Conservation (phyloP, 2,888 invertebrate genomes). For the Xanthia togata region DNA sequence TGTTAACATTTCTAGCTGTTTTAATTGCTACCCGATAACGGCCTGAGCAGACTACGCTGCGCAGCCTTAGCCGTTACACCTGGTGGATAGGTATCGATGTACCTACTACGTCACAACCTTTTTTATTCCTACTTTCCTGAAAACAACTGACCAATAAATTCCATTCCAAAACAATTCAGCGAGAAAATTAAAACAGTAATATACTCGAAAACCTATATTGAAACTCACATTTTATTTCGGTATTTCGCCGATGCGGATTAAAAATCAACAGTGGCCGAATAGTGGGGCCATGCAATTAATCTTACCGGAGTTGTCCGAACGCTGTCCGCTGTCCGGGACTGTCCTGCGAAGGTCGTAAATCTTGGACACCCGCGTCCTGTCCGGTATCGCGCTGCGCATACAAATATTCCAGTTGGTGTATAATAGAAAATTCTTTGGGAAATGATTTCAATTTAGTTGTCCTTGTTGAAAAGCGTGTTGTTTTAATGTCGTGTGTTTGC, state of each 20-base stretch:
- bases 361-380: slow-evolving; percentile 82
- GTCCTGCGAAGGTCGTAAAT: slow-evolving; percentile 78
- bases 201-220: slow-evolving; percentile 44
- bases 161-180: slow-evolving; percentile 39
- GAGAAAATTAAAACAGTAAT: slow-evolving; percentile 52
- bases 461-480: slow-evolving; percentile 52
- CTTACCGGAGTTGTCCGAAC: slow-evolving; percentile 80
- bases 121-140: background rate
- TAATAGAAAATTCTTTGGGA: slow-evolving; percentile 76
- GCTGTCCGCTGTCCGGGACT: slow-evolving; percentile 77
- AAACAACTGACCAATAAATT: slow-evolving; percentile 39
- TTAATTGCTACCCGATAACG: too few relatives aligned
- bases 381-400: slow-evolving; percentile 78
- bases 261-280: slow-evolving; percentile 81
- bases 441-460: slow-evolving; percentile 72
- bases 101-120: background rate
- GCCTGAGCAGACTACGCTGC: too few relatives aligned
- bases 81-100: too few relatives aligned
- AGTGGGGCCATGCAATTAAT: slow-evolving; percentile 82
- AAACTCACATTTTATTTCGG: slow-evolving; percentile 71
- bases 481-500: slow-evolving; percentile 12
- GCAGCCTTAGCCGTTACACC: too few relatives aligned
- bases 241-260: slow-evolving; percentile 75
- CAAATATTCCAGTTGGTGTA: slow-evolving; percentile 76
- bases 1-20: too few relatives aligned